Evolutionary conservation across 2,888 invertebrate species (phyloP), one percentile per base, ranked within the genome.

Genomic region (Diplazon laetatorius): DNA sequence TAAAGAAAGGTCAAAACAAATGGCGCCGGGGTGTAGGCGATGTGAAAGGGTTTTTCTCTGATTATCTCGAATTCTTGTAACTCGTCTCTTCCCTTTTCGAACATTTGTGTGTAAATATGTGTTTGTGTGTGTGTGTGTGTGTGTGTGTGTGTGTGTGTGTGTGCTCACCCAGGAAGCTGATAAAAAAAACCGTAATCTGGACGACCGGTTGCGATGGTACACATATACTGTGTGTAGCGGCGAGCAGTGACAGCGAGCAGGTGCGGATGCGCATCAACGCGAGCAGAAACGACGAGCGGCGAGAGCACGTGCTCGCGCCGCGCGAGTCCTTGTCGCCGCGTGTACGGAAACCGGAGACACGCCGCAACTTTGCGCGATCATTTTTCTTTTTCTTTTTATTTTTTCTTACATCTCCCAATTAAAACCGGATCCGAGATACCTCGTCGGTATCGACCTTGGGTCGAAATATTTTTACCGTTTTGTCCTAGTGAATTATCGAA

Each of bases 161-260:
- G 57, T 62, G 71, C 71, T 71, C 71, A 71, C 71, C 75, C 75
- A 63, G 75, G 66, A 78, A 75, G 75, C 71, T 76, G 75, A 68
- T 72, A 79, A 79, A 79, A 79, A 79, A 79, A 79, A 79, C 71
- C 71, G 78, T 71, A 79, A 79, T 79, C 78, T 62, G 75, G 68
- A 71, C 55, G 71, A 63, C 71, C 71, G 78, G 75, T 68, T 75
- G 78, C 66, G 71, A 75, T 66, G 68, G 76, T 66, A n/a, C 62
- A 57, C 48, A 30, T 76, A 69, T 55, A 71, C 74, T 72, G 70
- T 62, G 66, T 76, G 76, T 79, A 74, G 55, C 59, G 42, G 59
- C 44, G 75, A 37, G 68, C 59, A 71, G 76, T 66, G 70, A n/a
- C 69, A 30, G 52, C 1, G 48, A 65, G 78, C 79, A 68, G 78